Conservation (phyloP, 2,113 vertebrate genomes). For the Nothoprocta perdicaria region DNA sequence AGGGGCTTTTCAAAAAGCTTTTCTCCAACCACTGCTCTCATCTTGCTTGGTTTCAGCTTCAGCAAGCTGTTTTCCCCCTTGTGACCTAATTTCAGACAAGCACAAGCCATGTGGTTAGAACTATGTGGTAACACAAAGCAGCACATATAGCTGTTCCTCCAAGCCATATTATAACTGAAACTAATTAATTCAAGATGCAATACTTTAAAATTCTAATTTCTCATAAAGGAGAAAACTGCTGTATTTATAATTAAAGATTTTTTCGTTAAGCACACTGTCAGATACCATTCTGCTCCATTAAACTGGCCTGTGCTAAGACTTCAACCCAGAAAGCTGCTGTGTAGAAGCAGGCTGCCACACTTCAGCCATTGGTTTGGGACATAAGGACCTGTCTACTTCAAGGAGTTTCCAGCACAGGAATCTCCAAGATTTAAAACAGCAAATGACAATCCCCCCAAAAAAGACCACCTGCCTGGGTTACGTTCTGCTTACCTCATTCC, state of each 20-base stretch:
- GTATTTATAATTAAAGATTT: neutral
- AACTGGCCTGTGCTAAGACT: neutral
- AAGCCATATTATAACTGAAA: neutral
- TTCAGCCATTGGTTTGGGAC: neutral
- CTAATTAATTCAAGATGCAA: neutral
- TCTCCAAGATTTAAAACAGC: neutral
- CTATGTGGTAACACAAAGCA: neutral
- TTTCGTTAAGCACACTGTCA: neutral
- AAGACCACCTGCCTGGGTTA: neutral
- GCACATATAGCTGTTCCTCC: neutral
- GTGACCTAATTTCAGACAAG: neutral
- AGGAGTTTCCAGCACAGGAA: neutral
- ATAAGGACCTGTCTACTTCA: neutral
- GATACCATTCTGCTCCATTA: neutral
- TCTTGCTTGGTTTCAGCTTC: neutral
- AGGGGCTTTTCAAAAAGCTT: neutral
- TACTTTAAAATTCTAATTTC: neutral
- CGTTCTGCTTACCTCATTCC: neutral
- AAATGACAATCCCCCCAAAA: rapidly evolving
- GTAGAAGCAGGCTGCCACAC: neutral
- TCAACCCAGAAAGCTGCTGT: neutral
- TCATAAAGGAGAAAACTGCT: neutral
- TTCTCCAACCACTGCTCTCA: neutral
- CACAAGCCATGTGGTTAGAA: neutral
- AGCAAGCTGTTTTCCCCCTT: neutral